Evolutionary conservation across 92 coral and sea anemone species (phyloP).

Genomic region (Paramuricea clavata): DNA sequence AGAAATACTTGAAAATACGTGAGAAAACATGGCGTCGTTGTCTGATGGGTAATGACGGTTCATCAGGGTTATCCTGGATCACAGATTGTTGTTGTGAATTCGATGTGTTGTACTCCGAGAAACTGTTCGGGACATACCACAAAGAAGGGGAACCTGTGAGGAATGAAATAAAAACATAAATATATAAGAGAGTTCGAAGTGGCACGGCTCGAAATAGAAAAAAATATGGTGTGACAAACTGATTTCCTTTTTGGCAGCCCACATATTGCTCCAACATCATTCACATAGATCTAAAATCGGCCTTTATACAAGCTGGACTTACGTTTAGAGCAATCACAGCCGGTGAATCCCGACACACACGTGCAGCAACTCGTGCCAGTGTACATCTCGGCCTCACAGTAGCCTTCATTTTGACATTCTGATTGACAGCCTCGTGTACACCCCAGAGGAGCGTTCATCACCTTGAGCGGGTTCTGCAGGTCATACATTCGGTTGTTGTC

Average conservation of each 20-base stretch:
- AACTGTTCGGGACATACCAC: conserved; percentile 79
- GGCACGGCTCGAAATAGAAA: too few species aligned
- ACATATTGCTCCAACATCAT: too few species aligned
- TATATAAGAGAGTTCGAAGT: too few species aligned
- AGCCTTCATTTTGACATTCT: conserved; percentile 75
- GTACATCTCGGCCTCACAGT: conserved; percentile 81
- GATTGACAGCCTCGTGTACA: conserved; percentile 64
- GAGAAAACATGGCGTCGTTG: conserved; percentile 73
- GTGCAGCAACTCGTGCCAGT: conserved; percentile 26
- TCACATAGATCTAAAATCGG: not conserved
- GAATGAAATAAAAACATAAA: too few species aligned
- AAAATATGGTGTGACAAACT: too few species aligned
- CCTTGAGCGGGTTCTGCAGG: conserved; percentile 77
- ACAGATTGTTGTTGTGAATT: not conserved
- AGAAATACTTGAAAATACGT: conserved; percentile 35
- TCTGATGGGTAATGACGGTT: conserved; percentile 79
- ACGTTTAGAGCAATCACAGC: conserved; percentile 33
- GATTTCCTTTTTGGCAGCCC: too few species aligned
- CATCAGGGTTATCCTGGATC: conserved; percentile 33
- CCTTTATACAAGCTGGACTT: not conserved
- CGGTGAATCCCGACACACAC: conserved; percentile 26
- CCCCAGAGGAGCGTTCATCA: conserved; percentile 72
- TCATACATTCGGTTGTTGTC: conserved; percentile 89
- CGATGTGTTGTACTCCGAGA: conserved; percentile 73
- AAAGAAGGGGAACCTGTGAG: conserved; percentile 77